A percentile compares a stretch with the other conserved stretches of the same genome.
Conservation (phyloP, 2,113 vertebrate species). For the Amblyornis subalaris region DNA sequence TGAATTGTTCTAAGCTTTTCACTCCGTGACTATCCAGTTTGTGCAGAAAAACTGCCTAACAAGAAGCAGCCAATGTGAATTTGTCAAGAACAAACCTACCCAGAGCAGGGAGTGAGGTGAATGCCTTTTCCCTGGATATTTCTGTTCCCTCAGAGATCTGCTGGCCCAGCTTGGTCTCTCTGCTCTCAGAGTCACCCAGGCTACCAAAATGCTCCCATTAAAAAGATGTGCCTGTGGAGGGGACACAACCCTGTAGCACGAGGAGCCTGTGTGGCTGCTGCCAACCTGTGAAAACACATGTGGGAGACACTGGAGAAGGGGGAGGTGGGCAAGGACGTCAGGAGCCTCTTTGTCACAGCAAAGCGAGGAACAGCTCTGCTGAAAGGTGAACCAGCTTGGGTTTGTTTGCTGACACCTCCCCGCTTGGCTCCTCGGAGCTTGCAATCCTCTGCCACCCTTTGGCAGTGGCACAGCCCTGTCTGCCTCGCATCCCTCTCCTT, state of each 20-base stretch:
- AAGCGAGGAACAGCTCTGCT: not conserved
- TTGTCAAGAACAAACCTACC: not conserved
- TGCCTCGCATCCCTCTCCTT: not conserved
- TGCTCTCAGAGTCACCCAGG: not conserved
- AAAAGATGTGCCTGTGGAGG: not conserved
- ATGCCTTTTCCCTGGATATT: not conserved
- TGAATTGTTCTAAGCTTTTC: not conserved
- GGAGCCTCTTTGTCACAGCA: not conserved
- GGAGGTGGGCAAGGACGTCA: not conserved
- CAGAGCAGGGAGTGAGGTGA: not conserved
- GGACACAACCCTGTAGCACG: rapidly evolving
- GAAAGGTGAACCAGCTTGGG: not conserved
- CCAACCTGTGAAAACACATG: not conserved
- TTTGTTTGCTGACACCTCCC: slow-evolving; percentile 50
- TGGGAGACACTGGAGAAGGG: not conserved
- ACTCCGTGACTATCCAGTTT: not conserved
- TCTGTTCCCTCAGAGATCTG: not conserved
- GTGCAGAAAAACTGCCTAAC: not conserved
- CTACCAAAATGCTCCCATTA: not conserved
- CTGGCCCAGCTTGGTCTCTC: not conserved
- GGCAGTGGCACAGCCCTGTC: not conserved
- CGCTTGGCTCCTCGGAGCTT: not conserved
- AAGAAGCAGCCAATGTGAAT: not conserved
- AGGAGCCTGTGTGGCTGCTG: not conserved
- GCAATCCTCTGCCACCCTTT: slow-evolving; percentile 21